Percentiles rank a stretch among this genome's conserved stretches.
phyloP scores from a whole-genome alignment of 1,140 invertebrate genomes.

The Temnothorax curvispinosus region DNA sequence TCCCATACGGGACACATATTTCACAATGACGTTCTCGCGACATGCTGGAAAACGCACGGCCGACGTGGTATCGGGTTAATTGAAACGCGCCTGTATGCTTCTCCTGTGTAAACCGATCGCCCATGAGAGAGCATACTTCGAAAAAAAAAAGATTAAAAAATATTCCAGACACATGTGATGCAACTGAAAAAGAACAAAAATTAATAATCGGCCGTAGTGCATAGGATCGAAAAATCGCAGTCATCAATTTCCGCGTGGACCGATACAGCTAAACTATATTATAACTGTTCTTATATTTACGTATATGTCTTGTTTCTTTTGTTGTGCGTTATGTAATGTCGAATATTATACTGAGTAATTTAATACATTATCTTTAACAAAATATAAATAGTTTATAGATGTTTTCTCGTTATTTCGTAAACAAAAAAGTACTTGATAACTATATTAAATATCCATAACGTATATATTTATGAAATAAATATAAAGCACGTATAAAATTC shows the following conservation, averaged over 20 bases:
- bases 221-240: slow-evolving; percentile 11
- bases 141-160: slow-evolving; percentile 25
- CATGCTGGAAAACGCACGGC: slow-evolving; percentile 66
- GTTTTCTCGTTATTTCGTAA: background rate
- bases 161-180: slow-evolving; percentile 11
- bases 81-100: slow-evolving; percentile 67
- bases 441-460: background rate
- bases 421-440: background rate
- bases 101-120: slow-evolving; percentile 51
- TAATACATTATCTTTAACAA: background rate
- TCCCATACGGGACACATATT: slow-evolving; percentile 81
- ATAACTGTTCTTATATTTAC: background rate
- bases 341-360: background rate
- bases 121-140: slow-evolving; percentile 33
- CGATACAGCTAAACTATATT: background rate
- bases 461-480: background rate
- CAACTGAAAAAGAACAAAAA: slow-evolving; percentile 35
- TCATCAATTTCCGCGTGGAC: background rate
- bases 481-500: slow-evolving; percentile 2
- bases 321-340: background rate
- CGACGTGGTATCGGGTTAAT: slow-evolving; percentile 71
- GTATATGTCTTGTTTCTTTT: background rate
- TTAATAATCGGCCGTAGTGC: background rate
- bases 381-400: background rate
- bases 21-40: slow-evolving; percentile 75